Evolutionary conservation across 2,797 vertebrate genomes (phyloP).

Genomic region (Malacoraja senta): DNA sequence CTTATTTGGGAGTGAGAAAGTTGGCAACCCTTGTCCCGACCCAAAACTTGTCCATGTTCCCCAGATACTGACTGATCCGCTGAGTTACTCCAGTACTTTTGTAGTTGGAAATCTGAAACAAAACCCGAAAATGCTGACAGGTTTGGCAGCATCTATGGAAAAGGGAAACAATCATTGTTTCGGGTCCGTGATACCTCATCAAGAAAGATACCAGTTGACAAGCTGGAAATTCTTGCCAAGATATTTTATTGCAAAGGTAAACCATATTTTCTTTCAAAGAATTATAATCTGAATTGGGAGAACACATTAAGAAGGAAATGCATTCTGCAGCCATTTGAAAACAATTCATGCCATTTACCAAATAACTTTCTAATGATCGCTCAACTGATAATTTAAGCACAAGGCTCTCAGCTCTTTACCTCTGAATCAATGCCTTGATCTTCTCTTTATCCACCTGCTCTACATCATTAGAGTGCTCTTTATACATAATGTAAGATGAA

Average conservation of each 20-base stretch:
- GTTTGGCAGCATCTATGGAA: too few species aligned
- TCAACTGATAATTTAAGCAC: constrained; percentile 45
- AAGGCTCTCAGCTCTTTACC: constrained; percentile 47
- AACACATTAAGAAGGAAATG: background rate
- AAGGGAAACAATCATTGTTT: too few species aligned
- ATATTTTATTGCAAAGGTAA: background rate
- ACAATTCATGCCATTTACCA: constrained; percentile 32
- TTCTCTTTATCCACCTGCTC: constrained; percentile 51
- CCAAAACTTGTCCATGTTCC: too few species aligned
- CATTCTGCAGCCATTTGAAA: constrained; percentile 26
- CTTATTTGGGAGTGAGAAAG: too few species aligned
- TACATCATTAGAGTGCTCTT: constrained; percentile 54
- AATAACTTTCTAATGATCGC: constrained; percentile 42
- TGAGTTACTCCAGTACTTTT: too few species aligned
- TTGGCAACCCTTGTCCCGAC: too few species aligned
- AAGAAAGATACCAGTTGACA: background rate
- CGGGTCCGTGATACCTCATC: too few species aligned
- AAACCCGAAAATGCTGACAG: too few species aligned
- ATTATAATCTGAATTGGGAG: background rate
- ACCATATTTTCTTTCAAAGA: background rate
- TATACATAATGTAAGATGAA: constrained; percentile 47
- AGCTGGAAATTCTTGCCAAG: background rate
- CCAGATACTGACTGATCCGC: too few species aligned
- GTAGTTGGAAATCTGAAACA: too few species aligned
- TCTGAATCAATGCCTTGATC: constrained; percentile 54